Conservation (phyloP, 1,140 invertebrate species). For the Aphelenchoides besseyi region DNA sequence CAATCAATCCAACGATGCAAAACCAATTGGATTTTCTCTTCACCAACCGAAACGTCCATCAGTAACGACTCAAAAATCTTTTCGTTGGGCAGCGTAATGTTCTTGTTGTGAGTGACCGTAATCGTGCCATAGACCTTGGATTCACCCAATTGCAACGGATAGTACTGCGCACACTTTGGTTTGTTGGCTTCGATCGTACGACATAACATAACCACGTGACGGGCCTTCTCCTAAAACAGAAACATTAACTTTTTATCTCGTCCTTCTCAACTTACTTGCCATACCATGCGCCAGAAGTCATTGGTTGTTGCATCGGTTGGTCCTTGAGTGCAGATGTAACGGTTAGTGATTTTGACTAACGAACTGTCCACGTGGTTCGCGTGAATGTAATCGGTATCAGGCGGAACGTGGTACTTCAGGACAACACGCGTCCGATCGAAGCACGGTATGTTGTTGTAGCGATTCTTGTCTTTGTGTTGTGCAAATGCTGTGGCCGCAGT, state of each 20-base stretch:
- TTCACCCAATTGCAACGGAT: conserved; percentile 13
- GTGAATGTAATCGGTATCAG: conserved; percentile 42
- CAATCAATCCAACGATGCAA: conserved; percentile 19
- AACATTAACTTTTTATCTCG: background rate
- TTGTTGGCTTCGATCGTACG: conserved; percentile 17
- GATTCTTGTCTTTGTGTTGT: conserved; percentile 28
- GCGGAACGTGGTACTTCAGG: conserved; percentile 33
- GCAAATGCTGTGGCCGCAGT: background rate
- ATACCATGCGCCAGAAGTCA: conserved; percentile 97
- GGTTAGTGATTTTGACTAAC: conserved; percentile 22
- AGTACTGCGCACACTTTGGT: conserved; percentile 29
- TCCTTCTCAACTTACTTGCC: conserved; percentile 67
- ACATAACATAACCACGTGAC: conserved; percentile 27
- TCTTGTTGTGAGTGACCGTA: conserved; percentile 18
- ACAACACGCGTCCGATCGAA: conserved; percentile 35
- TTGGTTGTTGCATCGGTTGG: conserved; percentile 87
- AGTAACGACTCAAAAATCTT: conserved; percentile 14
- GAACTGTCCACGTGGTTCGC: conserved; percentile 31
- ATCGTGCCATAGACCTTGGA: conserved; percentile 17
- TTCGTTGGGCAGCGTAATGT: background rate
- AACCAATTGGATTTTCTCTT: background rate
- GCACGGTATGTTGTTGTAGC: conserved; percentile 28
- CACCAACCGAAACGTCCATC: background rate
- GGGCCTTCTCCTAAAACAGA: conserved; percentile 15
- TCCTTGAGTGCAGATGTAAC: conserved; percentile 72